Evolutionary conservation across 2,113 vertebrate species (phyloP).

Genomic region (Solea solea): DNA sequence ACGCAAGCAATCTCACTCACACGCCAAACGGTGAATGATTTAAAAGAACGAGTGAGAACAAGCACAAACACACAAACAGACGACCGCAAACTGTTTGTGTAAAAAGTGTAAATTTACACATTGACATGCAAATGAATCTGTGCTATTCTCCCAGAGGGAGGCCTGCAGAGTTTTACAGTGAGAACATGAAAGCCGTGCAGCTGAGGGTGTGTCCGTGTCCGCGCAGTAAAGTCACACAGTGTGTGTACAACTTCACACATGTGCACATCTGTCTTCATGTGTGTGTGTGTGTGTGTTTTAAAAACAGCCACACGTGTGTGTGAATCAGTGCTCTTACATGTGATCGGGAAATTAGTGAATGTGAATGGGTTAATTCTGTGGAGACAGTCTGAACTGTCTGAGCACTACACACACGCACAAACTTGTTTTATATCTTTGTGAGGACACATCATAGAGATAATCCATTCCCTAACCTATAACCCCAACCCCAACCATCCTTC

Average conservation of each 20-base stretch:
- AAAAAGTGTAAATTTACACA: slow-evolving; percentile 43
- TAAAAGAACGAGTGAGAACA: slow-evolving; percentile 24
- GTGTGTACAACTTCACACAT: no score
- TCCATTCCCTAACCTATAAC: no score
- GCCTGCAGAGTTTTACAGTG: slow-evolving; percentile 57
- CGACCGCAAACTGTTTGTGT: slow-evolving; percentile 9
- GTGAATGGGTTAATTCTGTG: slow-evolving; percentile 43
- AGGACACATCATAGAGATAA: no score
- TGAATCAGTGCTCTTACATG: slow-evolving; percentile 7
- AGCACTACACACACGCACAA: slow-evolving; percentile 21
- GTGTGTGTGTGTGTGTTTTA: not conserved
- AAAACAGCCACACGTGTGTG: no score
- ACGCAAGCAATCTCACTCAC: no score
- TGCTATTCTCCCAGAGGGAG: not conserved
- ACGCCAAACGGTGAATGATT: not conserved
- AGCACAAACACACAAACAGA: slow-evolving; percentile 9
- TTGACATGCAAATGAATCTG: slow-evolving; percentile 30
- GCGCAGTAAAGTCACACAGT: not conserved
- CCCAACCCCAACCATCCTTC: no score
- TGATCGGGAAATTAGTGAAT: not conserved
- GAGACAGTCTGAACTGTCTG: slow-evolving; percentile 60
- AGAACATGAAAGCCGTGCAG: slow-evolving; percentile 42
- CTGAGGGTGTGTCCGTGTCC: slow-evolving; percentile 25
- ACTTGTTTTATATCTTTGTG: not conserved
- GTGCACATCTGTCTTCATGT: not conserved